phyloP scores from a whole-genome alignment of 2,888 invertebrate genomes.

The Rambutsinella grinnellia region DNA sequence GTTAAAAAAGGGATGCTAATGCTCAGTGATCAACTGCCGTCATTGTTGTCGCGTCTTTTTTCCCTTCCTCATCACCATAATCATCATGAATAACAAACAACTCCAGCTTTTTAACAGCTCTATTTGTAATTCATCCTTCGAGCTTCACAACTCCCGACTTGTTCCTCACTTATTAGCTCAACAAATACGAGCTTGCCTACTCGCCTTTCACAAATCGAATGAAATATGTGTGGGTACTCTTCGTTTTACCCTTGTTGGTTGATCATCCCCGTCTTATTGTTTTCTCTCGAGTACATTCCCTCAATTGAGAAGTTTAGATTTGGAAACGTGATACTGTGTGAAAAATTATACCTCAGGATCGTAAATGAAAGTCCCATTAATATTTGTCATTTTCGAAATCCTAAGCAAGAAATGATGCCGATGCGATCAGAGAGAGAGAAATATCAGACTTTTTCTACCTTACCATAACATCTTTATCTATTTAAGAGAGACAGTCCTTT shows the following conservation, averaged over 20 bases:
- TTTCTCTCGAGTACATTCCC: slow-evolving; percentile 23
- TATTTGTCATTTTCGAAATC: slow-evolving; percentile 63
- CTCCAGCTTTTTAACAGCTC: slow-evolving; percentile 43
- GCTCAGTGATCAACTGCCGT: neutral
- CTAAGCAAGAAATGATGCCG: too few relatives aligned
- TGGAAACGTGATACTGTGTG: slow-evolving; percentile 60
- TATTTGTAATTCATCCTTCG: slow-evolving; percentile 40
- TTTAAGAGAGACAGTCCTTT: too few relatives aligned
- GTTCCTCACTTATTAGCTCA: slow-evolving; percentile 29
- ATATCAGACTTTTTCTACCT: too few relatives aligned
- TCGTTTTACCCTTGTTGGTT: slow-evolving; percentile 25
- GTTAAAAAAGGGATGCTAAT: slow-evolving; percentile 50
- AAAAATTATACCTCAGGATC: slow-evolving; percentile 62
- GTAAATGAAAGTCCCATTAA: slow-evolving; percentile 66
- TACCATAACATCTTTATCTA: too few relatives aligned
- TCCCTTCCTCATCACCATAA: neutral
- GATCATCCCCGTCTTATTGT: slow-evolving; percentile 23
- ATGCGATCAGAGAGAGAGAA: too few relatives aligned
- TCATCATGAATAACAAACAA: slow-evolving; percentile 35
- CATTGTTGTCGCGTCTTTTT: slow-evolving; percentile 20
- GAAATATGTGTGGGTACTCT: slow-evolving; percentile 13
- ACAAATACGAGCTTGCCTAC: too few relatives aligned
- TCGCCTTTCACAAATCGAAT: slow-evolving; percentile 48
- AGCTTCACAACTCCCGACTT: slow-evolving; percentile 19
- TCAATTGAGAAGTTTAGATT: slow-evolving; percentile 66